phyloP scores from a whole-genome alignment of 2,888 invertebrate species.

The Pyrochroa serraticornis region DNA sequence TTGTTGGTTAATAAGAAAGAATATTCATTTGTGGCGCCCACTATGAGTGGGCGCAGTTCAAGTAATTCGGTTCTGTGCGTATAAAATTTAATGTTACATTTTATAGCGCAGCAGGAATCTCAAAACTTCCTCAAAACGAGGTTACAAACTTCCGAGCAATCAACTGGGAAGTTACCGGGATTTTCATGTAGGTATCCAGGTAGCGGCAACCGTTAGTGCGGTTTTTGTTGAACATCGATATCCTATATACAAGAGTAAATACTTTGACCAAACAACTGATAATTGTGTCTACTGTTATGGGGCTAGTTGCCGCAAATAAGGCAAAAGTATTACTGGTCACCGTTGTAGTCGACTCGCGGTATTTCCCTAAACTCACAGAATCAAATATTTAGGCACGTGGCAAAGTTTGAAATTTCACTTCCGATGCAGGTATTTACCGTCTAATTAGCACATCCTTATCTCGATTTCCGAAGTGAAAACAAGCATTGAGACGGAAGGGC shows the following conservation, averaged over 20 bases:
- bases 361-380: neutral
- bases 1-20: conserved; percentile 16
- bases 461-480: no score
- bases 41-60: conserved; percentile 9
- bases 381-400: no score
- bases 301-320: conserved; percentile 18
- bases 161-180: no score
- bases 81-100: conserved; percentile 10
- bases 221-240: conserved; percentile 15
- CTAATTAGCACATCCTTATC: no score
- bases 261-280: conserved; percentile 29
- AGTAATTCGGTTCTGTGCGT: conserved; percentile 17
- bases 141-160: no score
- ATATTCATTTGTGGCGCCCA: conserved; percentile 16
- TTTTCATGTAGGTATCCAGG: conserved; percentile 18
- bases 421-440: no score
- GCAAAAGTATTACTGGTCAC: neutral
- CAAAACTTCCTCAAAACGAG: neutral
- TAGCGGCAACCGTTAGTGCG: conserved; percentile 8
- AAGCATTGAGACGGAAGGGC: neutral
- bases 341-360: neutral
- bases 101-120: conserved; percentile 2
- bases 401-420: no score
- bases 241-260: conserved; percentile 26
- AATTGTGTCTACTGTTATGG: conserved; percentile 29